Conservation (phyloP, 2,888 invertebrate species). For the Melinaea marsaeus region DNA sequence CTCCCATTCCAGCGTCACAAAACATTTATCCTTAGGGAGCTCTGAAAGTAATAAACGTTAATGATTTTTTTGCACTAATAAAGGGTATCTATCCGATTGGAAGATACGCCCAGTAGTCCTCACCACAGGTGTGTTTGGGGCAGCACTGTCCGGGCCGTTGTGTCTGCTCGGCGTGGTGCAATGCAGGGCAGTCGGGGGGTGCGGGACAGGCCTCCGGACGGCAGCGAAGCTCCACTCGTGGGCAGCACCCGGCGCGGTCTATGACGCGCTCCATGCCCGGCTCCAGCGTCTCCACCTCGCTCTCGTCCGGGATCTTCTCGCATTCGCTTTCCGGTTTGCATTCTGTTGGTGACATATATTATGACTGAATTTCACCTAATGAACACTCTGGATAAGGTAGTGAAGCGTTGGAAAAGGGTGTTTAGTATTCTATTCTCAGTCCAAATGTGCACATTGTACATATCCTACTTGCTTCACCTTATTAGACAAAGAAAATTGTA, state of each 20-base stretch:
- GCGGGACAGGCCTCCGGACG: slow-evolving; percentile 79
- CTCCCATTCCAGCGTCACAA: slow-evolving; percentile 77
- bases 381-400: too few relatives aligned
- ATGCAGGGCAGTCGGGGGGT: slow-evolving; percentile 78
- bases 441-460: too few relatives aligned
- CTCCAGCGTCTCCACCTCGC: slow-evolving; percentile 69
- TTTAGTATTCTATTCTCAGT: too few relatives aligned
- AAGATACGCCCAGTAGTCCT: slow-evolving; percentile 27
- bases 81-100: too few relatives aligned
- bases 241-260: slow-evolving; percentile 82
- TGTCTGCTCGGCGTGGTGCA: slow-evolving; percentile 62
- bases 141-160: slow-evolving; percentile 79
- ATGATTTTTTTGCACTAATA: background rate
- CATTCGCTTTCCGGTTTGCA: slow-evolving; percentile 86
- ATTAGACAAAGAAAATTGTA: background rate
- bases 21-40: slow-evolving; percentile 81
- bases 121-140: slow-evolving; percentile 81
- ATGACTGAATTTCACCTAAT: too few relatives aligned
- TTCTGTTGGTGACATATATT: slow-evolving; percentile 61
- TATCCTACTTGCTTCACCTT: too few relatives aligned
- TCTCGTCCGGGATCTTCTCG: slow-evolving; percentile 62
- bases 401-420: too few relatives aligned
- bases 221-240: slow-evolving; percentile 79
- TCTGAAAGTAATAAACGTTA: slow-evolving; percentile 52
- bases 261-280: slow-evolving; percentile 79